Evolutionary conservation across 1,140 invertebrate species (phyloP).

Genomic region (Maconellicoccus hirsutus): DNA sequence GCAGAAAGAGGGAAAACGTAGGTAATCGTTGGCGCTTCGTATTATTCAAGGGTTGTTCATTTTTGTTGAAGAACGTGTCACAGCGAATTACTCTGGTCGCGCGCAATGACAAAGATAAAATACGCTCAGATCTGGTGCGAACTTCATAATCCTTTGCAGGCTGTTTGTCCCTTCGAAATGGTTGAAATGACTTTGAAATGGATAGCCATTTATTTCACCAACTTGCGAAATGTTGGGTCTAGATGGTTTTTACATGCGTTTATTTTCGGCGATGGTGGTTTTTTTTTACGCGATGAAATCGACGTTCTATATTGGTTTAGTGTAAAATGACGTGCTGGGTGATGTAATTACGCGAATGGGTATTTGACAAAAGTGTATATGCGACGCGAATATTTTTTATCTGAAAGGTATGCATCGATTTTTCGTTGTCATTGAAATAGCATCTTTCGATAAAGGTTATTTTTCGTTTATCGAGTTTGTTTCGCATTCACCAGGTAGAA

Average conservation of each 20-base stretch:
- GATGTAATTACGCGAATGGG: background rate
- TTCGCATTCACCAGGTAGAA: no score
- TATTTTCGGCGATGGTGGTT: no score
- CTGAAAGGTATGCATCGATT: background rate
- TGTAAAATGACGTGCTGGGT: background rate
- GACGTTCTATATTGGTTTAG: no score
- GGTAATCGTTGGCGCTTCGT: background rate
- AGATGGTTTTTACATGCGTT: background rate
- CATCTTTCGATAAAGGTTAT: background rate
- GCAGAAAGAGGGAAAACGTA: background rate
- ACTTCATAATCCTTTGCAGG: constrained; percentile 19
- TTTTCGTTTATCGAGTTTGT: background rate
- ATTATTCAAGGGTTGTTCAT: constrained; percentile 17
- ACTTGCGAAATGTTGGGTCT: background rate
- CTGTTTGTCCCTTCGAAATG: background rate
- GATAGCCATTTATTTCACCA: constrained; percentile 7
- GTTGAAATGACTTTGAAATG: constrained; percentile 10
- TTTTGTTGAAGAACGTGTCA: constrained; percentile 14
- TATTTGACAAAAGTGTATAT: no score
- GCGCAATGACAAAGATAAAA: constrained; percentile 13
- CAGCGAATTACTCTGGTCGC: constrained; percentile 12
- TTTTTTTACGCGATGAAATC: no score
- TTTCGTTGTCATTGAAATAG: background rate
- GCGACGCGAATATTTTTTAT: no score
- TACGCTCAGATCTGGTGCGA: constrained; percentile 17